Base-by-base conservation (phyloP, 2,113 vertebrate genomes). In the Athene cunicularia region DNA sequence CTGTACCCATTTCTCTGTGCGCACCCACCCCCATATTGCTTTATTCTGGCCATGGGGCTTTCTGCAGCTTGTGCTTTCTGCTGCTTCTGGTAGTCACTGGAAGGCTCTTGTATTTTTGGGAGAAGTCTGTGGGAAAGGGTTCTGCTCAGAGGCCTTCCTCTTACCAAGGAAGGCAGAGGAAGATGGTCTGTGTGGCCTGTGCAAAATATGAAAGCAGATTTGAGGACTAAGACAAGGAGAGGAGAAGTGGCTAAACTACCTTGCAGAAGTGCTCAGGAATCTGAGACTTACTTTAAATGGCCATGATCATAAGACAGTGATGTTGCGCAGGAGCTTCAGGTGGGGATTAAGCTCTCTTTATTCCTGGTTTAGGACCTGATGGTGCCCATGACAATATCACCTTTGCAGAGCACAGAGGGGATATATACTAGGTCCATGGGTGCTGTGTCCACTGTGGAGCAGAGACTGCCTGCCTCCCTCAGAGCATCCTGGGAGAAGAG, bases 381-480 rank as follows among this genome's bases (percentile, higher is more conserved):
- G 33, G 26, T 76, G 49, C 18, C 49, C 20, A 2, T 37, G 39
- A 21, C 4, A 6, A 3, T n/a, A 75, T 59, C 1, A 0, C 27
- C 15, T 73, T 76, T 77, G 55, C 59, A 77, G 19, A 62, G 41
- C 9, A 24, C 16, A 12, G 50, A 50, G 22, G 4, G 5, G 8
- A 28, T 45, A 15, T 0, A 0, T 43, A 33, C 12, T 30, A 16
- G 26, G 7, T 43, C 41, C 4, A 2, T 52, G 20, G n/a, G 8
- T 47, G 12, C 45, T 67, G 9, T 77, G 19, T 53, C 71, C 4
- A 0, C 26, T n/a, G 22, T 37, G 52, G 39, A 76, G 21, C 19
- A 47, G 39, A 60, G 19, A n/a, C 33, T 89, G 11, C 28, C 62
- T 85, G 1, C 37, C 37, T 88, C 15, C 32, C 14, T 32, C 1